These are phyloP conservation scores for Meloidogyne hapla DNA, from an alignment of 1,140 invertebrate species.

Conservation along the genomic window DNA sequence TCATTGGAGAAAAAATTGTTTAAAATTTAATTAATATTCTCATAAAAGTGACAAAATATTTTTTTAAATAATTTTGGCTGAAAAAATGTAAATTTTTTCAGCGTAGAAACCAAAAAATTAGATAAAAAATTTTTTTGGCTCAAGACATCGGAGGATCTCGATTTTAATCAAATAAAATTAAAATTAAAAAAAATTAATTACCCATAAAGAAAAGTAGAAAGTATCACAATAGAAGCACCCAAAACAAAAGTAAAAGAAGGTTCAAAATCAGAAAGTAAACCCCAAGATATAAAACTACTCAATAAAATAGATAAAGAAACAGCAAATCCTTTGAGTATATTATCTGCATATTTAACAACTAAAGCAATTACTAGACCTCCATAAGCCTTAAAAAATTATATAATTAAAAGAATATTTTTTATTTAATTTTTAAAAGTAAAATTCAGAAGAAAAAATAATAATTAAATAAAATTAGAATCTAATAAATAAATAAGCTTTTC, in stretches of 20 bases:
- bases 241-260: slow-evolving; percentile 52
- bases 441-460: not conserved
- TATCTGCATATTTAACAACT: slow-evolving; percentile 64
- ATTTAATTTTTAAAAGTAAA: not conserved
- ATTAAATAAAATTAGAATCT: slow-evolving; percentile 19
- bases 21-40: too few relatives aligned
- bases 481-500: too few relatives aligned
- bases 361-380: slow-evolving; percentile 62
- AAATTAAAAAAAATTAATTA: slow-evolving; percentile 20
- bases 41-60: too few relatives aligned
- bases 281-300: slow-evolving; percentile 58
- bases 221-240: slow-evolving; percentile 58
- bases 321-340: slow-evolving; percentile 63
- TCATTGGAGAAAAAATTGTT: too few relatives aligned
- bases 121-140: too few relatives aligned
- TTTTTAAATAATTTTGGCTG: too few relatives aligned
- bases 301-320: slow-evolving; percentile 62
- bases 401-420: not conserved
- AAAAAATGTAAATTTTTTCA: too few relatives aligned
- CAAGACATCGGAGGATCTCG: too few relatives aligned
- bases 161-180: too few relatives aligned
- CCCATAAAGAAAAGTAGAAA: slow-evolving; percentile 61
- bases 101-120: too few relatives aligned
- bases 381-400: slow-evolving; percentile 50
- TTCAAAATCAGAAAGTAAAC: slow-evolving; percentile 55